Evolutionary conservation across 2,888 invertebrate genomes (phyloP).

Genomic region (Acanthosepion esculentum): DNA sequence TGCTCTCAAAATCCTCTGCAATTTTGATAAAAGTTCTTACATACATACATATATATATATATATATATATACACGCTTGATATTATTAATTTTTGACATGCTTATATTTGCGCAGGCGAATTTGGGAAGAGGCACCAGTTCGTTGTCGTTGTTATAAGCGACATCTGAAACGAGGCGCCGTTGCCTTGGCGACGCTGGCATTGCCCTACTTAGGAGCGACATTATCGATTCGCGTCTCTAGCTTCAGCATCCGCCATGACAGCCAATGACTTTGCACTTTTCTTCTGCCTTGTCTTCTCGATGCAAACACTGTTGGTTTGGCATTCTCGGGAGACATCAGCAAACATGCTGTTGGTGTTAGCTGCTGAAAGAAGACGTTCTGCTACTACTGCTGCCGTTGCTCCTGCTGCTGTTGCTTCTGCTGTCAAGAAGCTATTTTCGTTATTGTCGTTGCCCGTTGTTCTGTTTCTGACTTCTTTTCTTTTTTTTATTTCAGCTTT

Average conservation of each 20-base stretch:
- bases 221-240: conserved; percentile 8
- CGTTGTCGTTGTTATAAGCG: neutral
- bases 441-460: neutral
- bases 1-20: neutral
- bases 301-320: neutral
- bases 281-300: neutral
- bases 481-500: neutral
- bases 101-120: neutral
- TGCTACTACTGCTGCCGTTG: neutral
- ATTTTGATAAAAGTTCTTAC: neutral
- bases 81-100: no score
- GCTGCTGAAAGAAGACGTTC: neutral
- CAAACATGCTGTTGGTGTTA: neutral
- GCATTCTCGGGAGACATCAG: neutral
- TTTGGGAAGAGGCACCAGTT: neutral
- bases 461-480: neutral
- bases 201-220: conserved; percentile 2
- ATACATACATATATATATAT: neutral
- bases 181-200: conserved; percentile 20
- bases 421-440: neutral
- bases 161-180: neutral
- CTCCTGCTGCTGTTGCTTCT: neutral
- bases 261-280: neutral
- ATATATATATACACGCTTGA: neutral
- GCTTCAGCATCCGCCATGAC: neutral